Conservation (phyloP, 2,113 vertebrate genomes). For the Catharus minimus region DNA sequence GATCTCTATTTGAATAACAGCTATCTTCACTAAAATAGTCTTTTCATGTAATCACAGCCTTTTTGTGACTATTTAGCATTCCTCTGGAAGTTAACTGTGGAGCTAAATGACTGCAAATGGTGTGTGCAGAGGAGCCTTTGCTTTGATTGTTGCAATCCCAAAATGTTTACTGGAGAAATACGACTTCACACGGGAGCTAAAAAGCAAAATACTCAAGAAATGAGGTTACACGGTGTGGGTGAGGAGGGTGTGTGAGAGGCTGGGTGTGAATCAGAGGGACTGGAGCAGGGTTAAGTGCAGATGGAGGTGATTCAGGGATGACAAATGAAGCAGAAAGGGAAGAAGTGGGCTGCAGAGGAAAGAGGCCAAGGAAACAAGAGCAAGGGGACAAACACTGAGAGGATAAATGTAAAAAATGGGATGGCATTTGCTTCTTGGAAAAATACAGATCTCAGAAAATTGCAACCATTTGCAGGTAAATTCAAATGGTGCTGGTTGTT, state of each 20-base stretch:
- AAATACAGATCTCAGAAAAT: background rate
- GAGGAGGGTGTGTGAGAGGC: background rate
- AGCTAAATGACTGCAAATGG: constrained; percentile 20
- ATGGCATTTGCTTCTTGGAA: background rate
- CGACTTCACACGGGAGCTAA: background rate
- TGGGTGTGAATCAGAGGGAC: background rate
- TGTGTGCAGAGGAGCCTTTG: background rate
- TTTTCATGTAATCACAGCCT: constrained; percentile 29
- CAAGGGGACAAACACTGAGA: background rate
- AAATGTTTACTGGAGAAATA: background rate
- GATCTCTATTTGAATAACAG: constrained; percentile 31
- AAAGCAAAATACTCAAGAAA: background rate
- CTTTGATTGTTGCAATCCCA: background rate
- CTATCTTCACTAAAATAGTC: constrained; percentile 31
- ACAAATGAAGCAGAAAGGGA: background rate
- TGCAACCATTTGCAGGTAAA: background rate
- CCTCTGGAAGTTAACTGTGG: background rate
- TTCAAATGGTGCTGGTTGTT: background rate
- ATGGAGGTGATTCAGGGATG: background rate
- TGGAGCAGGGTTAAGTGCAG: background rate
- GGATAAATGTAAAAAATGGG: background rate
- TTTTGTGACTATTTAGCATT: constrained; percentile 48
- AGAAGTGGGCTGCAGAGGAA: background rate
- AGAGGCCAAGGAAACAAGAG: background rate
- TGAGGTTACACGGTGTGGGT: background rate